Percentiles rank a stretch among this genome's conserved stretches.
Evolutionary conservation across 1,140 invertebrate genomes (phyloP).

Genomic region (Drosophila ananassae): DNA sequence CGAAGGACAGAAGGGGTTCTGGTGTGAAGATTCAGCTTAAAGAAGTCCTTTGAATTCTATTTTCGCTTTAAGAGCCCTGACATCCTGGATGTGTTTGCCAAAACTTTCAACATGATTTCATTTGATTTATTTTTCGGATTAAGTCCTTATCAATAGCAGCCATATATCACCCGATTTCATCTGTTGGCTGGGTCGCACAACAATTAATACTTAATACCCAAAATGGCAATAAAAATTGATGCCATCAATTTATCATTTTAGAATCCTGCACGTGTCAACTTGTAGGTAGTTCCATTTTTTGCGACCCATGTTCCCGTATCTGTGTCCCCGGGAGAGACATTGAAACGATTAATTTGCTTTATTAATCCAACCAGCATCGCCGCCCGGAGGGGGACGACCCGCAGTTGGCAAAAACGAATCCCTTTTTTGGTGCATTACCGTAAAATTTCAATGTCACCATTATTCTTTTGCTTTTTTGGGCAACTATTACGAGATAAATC

Average conservation of each 20-base stretch:
- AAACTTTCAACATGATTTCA: background rate
- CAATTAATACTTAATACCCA: constrained; percentile 71
- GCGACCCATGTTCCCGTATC: constrained; percentile 15
- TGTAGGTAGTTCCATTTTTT: constrained; percentile 40
- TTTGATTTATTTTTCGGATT: constrained; percentile 35
- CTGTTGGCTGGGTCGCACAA: background rate
- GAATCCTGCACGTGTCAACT: constrained; percentile 69
- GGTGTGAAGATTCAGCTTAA: background rate
- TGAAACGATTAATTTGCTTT: constrained; percentile 73
- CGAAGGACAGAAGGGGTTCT: background rate
- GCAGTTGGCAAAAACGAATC: constrained; percentile 40
- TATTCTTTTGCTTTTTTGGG: constrained; percentile 46
- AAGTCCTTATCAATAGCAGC: constrained; percentile 32
- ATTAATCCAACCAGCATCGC: constrained; percentile 53
- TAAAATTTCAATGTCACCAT: constrained; percentile 77
- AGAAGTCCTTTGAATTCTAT: background rate
- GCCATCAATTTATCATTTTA: constrained; percentile 66
- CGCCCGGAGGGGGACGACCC: constrained; percentile 12
- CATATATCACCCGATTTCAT: constrained; percentile 22
- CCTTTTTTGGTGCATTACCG: constrained; percentile 59
- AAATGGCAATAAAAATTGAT: constrained; percentile 67
- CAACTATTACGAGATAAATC: constrained; percentile 76
- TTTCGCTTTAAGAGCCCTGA: background rate
- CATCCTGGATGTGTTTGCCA: background rate
- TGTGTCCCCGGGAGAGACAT: constrained; percentile 17